Percentiles rank a stretch among this genome's conserved stretches.
These are phyloP conservation scores for Glaucidium brasilianum DNA, from an alignment of 2,113 vertebrate genomes.

Conservation along the genomic window DNA sequence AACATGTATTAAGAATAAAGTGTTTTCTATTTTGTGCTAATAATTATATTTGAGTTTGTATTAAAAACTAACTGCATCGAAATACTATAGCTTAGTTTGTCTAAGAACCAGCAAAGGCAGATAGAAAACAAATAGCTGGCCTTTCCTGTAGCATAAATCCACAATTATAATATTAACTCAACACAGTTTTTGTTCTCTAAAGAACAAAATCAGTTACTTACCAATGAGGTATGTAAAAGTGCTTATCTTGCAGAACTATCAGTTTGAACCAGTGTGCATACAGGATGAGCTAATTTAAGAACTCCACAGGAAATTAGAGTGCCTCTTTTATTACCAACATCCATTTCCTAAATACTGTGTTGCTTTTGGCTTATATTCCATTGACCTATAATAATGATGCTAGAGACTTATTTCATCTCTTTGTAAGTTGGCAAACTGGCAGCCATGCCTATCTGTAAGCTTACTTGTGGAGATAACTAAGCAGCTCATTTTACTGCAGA, in stretches of 20 bases:
- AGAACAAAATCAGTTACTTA: not conserved
- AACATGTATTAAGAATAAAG: not conserved
- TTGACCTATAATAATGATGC: slow-evolving; percentile 34
- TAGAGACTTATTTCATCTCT: slow-evolving; percentile 6
- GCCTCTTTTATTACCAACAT: slow-evolving; percentile 42
- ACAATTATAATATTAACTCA: not conserved
- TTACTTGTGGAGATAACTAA: not conserved
- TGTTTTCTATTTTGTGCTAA: not conserved
- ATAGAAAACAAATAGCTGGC: not conserved
- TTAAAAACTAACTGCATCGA: not conserved
- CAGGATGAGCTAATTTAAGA: slow-evolving; percentile 63
- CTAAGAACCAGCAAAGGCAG: not conserved
- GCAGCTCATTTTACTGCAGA: not conserved
- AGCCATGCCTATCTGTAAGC: not conserved
- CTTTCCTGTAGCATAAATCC: not conserved
- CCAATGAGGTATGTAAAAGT: slow-evolving; percentile 10
- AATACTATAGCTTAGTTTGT: not conserved
- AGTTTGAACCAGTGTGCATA: slow-evolving; percentile 34
- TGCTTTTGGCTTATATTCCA: slow-evolving; percentile 47
- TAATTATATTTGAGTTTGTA: not conserved
- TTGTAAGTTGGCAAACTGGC: not conserved
- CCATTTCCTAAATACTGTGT: slow-evolving; percentile 38
- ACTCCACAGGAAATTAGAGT: slow-evolving; percentile 53
- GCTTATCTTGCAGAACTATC: slow-evolving; percentile 55
- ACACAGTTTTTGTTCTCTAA: not conserved